Evolutionary conservation across 2,113 vertebrate genomes (phyloP).

Genomic region (Otolemur garnettii): DNA sequence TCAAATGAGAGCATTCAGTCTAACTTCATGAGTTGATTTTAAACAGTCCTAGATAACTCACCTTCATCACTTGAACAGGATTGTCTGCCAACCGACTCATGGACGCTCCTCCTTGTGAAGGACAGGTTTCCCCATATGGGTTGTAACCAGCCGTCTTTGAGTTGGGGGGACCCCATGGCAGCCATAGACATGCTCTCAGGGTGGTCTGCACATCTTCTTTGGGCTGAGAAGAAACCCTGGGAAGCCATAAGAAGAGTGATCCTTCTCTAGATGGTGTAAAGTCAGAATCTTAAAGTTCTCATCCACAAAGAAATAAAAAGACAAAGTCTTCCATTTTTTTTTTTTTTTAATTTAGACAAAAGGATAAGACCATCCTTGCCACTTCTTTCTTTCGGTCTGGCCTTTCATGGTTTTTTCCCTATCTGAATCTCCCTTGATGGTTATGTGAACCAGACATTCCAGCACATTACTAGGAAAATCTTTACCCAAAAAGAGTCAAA

Average conservation of each 20-base stretch:
- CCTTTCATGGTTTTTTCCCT: neutral
- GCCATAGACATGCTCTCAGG: neutral
- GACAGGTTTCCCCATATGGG: neutral
- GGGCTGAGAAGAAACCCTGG: neutral
- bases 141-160: neutral
- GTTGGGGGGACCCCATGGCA: neutral
- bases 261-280: neutral
- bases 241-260: neutral
- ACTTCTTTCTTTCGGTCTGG: neutral
- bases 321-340: neutral
- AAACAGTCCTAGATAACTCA: conserved; percentile 26
- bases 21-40: conserved; percentile 49
- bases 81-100: neutral
- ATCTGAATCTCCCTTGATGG: neutral
- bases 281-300: conserved; percentile 18
- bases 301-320: neutral
- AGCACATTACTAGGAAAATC: neutral
- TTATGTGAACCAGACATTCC: neutral
- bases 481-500: neutral
- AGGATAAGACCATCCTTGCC: neutral
- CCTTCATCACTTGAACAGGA: neutral
- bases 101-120: neutral
- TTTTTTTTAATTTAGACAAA: neutral
- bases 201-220: neutral
- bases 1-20: neutral